A percentile compares a stretch with the other conserved stretches of the same genome.
Evolutionary conservation across 2,888 invertebrate genomes (phyloP).

Genomic region (Pachliopta kotzebuea): DNA sequence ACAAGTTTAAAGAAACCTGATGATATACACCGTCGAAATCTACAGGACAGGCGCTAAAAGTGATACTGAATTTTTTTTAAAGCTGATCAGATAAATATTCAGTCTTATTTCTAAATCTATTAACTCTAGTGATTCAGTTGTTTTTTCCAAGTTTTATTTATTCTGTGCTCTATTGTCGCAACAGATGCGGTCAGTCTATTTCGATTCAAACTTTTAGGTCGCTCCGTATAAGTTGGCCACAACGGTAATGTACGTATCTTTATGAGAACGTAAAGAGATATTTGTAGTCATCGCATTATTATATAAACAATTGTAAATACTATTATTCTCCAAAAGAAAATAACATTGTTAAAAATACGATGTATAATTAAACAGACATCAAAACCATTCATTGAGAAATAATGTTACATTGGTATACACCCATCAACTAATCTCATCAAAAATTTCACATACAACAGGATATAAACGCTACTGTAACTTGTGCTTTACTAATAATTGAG

Average conservation of each 20-base stretch:
- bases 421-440: background rate
- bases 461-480: background rate
- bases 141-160: slow-evolving; percentile 32
- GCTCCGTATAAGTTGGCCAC: slow-evolving; percentile 2
- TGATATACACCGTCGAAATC: slow-evolving; percentile 5
- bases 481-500: background rate
- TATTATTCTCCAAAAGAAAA: background rate
- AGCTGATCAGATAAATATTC: slow-evolving; percentile 41
- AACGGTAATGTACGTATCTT: background rate
- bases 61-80: slow-evolving; percentile 30
- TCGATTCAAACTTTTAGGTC: slow-evolving; percentile 1
- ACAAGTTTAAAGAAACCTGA: background rate
- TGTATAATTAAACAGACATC: background rate
- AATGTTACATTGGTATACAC: background rate
- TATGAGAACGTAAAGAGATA: background rate
- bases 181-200: slow-evolving; percentile 12
- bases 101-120: slow-evolving; percentile 45
- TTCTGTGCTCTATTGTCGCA: slow-evolving; percentile 2
- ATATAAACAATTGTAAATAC: background rate
- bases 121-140: slow-evolving; percentile 33
- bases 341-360: background rate
- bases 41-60: background rate
- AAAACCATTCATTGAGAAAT: background rate
- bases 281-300: background rate
- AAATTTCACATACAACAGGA: background rate